A percentile compares a stretch with the other conserved stretches of the same genome.
Conservation (phyloP, 2,888 invertebrate species). For the Drosophila rellima region DNA sequence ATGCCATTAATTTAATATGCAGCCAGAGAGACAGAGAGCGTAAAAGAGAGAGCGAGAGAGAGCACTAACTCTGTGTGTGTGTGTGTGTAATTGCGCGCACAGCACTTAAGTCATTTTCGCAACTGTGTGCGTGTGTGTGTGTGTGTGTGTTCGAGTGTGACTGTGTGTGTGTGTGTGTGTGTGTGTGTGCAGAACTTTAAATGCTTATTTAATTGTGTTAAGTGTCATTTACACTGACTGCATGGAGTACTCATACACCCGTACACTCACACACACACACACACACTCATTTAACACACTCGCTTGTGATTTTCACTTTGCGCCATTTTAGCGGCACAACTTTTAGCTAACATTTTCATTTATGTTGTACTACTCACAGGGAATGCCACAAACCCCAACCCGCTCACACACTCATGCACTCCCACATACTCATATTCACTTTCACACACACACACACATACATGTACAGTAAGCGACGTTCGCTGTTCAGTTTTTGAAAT, state of each 20-base stretch:
- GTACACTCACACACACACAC: conserved; percentile 1
- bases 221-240: conserved; percentile 78
- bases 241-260: conserved; percentile 30
- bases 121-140: conserved; percentile 19
- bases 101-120: conserved; percentile 63
- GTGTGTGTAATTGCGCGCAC: conserved; percentile 57
- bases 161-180: conserved; percentile 21
- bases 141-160: conserved; percentile 19
- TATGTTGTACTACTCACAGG: conserved; percentile 60
- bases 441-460: conserved; percentile 10
- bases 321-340: conserved; percentile 74
- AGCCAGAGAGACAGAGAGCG: conserved; percentile 16
- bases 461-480: conserved; percentile 16
- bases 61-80: conserved; percentile 13
- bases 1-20: conserved; percentile 75
- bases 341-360: conserved; percentile 79
- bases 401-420: neutral
- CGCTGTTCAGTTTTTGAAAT: conserved; percentile 64
- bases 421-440: conserved; percentile 6
- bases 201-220: conserved; percentile 81
- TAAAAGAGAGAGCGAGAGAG: neutral
- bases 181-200: conserved; percentile 64
- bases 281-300: neutral
- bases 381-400: conserved; percentile 16
- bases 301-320: conserved; percentile 18